A percentile compares a stretch with the other conserved stretches of the same genome.
Conservation (phyloP, 2,888 invertebrate species). For the Drosophila diplacantha region DNA sequence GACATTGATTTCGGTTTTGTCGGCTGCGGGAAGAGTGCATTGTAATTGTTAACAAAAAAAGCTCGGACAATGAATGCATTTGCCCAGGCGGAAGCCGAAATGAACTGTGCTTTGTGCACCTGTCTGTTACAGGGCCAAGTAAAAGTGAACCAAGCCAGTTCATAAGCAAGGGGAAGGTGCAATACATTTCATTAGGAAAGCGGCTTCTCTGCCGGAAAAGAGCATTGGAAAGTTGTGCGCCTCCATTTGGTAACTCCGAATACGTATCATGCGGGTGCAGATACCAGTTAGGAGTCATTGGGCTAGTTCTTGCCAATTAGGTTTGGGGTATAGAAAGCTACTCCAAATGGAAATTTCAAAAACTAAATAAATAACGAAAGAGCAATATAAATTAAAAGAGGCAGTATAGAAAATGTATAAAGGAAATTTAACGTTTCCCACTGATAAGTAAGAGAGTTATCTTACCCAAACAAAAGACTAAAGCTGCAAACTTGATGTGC, state of each 20-base stretch:
- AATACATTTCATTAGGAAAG: constrained; percentile 16
- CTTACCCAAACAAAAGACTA: background rate
- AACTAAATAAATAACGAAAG: background rate
- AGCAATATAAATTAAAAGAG: too few species aligned
- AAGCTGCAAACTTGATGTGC: background rate
- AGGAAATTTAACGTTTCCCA: too few species aligned
- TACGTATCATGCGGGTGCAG: background rate
- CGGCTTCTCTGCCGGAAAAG: constrained; percentile 2
- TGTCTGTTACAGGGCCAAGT: constrained; percentile 21
- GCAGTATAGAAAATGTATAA: too few species aligned
- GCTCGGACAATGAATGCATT: constrained; percentile 33
- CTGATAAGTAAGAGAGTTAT: background rate
- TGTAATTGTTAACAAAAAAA: constrained; percentile 44
- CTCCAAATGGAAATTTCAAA: background rate
- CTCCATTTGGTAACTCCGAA: background rate
- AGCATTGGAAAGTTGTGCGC: constrained; percentile 13
- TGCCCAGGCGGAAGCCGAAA: constrained; percentile 36
- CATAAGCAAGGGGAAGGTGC: constrained; percentile 30
- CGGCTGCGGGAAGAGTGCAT: constrained; percentile 18
- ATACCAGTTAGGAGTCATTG: background rate
- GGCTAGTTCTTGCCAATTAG: background rate
- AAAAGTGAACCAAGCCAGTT: constrained; percentile 12
- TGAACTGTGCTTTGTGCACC: constrained; percentile 51
- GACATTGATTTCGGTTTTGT: constrained; percentile 41
- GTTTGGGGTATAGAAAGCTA: constrained; percentile 1